Evolutionary conservation across 1,140 invertebrate species (phyloP), one percentile per base, ranked within the genome.

Genomic region (Drosophila nasuta): DNA sequence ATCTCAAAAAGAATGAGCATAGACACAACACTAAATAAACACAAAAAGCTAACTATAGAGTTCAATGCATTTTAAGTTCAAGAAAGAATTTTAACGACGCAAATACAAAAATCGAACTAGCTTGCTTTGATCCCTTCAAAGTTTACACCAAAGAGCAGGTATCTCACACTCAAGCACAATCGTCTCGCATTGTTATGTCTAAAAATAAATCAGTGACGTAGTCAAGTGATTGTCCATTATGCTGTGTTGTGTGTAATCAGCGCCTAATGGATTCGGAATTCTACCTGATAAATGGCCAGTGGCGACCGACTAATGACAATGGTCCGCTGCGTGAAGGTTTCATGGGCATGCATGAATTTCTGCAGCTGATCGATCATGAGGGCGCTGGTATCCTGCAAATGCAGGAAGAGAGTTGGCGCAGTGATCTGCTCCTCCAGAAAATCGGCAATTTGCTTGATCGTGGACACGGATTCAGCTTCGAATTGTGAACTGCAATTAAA

Each of bases 281-380:
- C n/a, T 43, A 43, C 91, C 75, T 92, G 90, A 45, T 92, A 93
- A 62, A 93, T 91, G 5, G 87, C 81, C 13, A 91, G 52, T 5
- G 92, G 92, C 0, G 92, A 93, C 5, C 79, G 80, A 60, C 87
- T 92, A 7, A 92, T 80, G 13, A 93, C 67, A 62, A 93, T 70
- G 28, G 81, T 92, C 7, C 87, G 83, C 49, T 81, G 79, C 2
- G 72, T 82, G 25, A 92, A 89, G 8, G 79, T 28, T 57, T 87
- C 76, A 54, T 92, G 77, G 1, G 59, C 17, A 54, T 76, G 57
- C 75, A 93, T 90, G 8, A 79, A 76, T 43, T 76, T 77, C 15
- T 91, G 87, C 30, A 93, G 45, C 48, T 89, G 79, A 45, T 91
- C 88, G 1, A 92, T 52, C 81, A 92, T 91, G 3, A 64, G 60